A percentile compares a stretch with the other conserved stretches of the same genome.
phyloP scores from a whole-genome alignment of 2,888 invertebrate genomes.

The Ganaspis brasiliensis region DNA sequence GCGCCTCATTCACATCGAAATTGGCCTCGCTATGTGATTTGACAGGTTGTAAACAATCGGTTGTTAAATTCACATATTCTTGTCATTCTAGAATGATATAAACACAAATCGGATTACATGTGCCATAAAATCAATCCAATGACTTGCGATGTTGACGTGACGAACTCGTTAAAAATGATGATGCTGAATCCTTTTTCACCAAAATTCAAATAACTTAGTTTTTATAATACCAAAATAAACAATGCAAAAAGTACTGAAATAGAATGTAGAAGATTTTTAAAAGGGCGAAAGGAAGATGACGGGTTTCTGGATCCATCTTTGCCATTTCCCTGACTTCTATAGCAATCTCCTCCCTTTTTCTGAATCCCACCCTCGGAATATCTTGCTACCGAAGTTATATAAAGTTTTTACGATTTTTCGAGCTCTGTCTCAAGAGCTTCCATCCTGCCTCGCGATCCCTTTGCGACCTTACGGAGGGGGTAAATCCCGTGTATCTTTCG shows the following conservation, averaged over 20 bases:
- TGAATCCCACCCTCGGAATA: constrained; percentile 63
- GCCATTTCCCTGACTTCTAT: constrained; percentile 21
- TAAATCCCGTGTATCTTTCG: constrained; percentile 79
- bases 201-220: no score
- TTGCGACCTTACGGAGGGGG: constrained; percentile 61
- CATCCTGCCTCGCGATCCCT: constrained; percentile 63
- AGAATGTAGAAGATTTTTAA: neutral
- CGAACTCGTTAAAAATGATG: no score
- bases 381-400: constrained; percentile 76
- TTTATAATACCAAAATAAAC: no score
- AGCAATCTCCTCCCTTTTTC: constrained; percentile 33
- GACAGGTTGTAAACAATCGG: no score
- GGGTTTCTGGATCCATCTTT: constrained; percentile 34
- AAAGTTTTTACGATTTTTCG: constrained; percentile 79
- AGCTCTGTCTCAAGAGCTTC: constrained; percentile 67
- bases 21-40: no score
- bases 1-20: no score
- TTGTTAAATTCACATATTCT: no score
- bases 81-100: no score
- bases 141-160: no score
- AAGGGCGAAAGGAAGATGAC: neutral
- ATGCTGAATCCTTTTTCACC: no score
- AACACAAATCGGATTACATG: no score
- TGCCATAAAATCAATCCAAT: no score
- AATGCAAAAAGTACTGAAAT: neutral